Base-by-base conservation (phyloP, 2,888 invertebrate genomes). In the Drosophila multiciliata region DNA sequence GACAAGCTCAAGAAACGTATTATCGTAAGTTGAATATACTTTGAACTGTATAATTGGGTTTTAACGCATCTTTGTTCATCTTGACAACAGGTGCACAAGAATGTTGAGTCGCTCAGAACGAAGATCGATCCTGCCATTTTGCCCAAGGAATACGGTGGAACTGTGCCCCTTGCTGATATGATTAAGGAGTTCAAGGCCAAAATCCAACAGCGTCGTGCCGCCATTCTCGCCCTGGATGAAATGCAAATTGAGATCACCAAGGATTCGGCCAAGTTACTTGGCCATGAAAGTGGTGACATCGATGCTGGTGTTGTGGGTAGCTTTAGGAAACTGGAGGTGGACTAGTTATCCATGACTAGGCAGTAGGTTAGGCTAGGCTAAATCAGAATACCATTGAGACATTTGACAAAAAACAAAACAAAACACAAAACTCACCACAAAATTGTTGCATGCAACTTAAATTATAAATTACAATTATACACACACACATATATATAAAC, bases 91-190 rank as follows among this genome's bases (percentile, higher is more conserved):
- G 95, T 97, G 71, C 96, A 97, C 91, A 96, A 96, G 88, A 95
- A 94, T 35, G 91, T 96, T 32, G 96, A 96, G 9, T 96, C 96
- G n/a, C 93, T 97, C 40, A 95, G 95, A 77, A 94, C 95, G 49
- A 95, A 95, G 82, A 94, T 97, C 9, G 95, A 97, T 91, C 94
- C 95, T 32, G 95, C 95, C 70, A 96, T 97, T 85, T 93, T 98
- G 75, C 98, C 98, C 0, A 96, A 96, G 92, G 98, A 98, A 93
- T 98, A 97, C 90, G 98, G 98, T 11, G 98, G 98, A n/a, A 95
- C 95, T 26, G 95, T 97, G 26, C 96, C 97, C 23, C 93, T 97
- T 60, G 94, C 94, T 35, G 96, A 97, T 60, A 97, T 98, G 97
- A 96, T 97, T 73, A 95, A 96, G 92, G 95, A 95, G 87, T 94